Evolutionary conservation across 2,888 invertebrate genomes (phyloP).

Genomic region (Hofmannophila pseudospretella): DNA sequence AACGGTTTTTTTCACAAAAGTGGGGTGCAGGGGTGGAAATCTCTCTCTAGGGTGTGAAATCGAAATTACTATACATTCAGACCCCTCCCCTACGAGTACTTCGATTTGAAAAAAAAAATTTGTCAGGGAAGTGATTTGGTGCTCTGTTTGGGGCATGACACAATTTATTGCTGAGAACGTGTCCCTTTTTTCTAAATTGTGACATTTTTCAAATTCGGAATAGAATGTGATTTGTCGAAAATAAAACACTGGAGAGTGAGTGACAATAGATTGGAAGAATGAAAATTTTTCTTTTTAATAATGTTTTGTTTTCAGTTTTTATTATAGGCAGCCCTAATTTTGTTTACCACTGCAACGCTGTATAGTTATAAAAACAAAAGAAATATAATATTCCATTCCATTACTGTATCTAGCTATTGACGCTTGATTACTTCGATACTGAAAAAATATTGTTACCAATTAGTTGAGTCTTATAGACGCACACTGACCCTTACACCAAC

Average conservation of each 20-base stretch:
- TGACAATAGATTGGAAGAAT: not conserved
- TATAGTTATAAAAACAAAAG: too few relatives aligned
- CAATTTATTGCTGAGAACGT: slow-evolving; percentile 22
- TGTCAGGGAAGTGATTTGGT: slow-evolving; percentile 19
- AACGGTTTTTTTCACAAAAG: slow-evolving; percentile 33
- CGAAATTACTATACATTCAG: slow-evolving; percentile 31
- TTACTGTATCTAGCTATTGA: too few relatives aligned
- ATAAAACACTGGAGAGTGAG: not conserved
- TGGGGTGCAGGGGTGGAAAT: slow-evolving; percentile 34
- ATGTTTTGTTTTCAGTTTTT: too few relatives aligned
- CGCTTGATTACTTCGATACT: too few relatives aligned
- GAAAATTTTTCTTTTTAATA: too few relatives aligned
- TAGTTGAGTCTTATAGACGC: too few relatives aligned
- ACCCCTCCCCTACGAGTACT: slow-evolving; percentile 23
- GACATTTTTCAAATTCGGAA: slow-evolving; percentile 6
- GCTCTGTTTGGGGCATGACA: slow-evolving; percentile 15
- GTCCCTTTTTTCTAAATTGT: slow-evolving; percentile 16
- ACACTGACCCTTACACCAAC: too few relatives aligned
- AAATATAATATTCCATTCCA: too few relatives aligned
- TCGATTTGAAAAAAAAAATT: slow-evolving; percentile 35
- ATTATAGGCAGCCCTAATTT: too few relatives aligned
- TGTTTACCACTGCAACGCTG: too few relatives aligned
- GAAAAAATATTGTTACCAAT: too few relatives aligned
- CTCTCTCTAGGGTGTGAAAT: slow-evolving; percentile 41
- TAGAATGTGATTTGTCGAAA: not conserved